Percentiles rank a stretch among this genome's conserved stretches.
Evolutionary conservation across 2,113 vertebrate genomes (phyloP).

Genomic region (Upupa epops): DNA sequence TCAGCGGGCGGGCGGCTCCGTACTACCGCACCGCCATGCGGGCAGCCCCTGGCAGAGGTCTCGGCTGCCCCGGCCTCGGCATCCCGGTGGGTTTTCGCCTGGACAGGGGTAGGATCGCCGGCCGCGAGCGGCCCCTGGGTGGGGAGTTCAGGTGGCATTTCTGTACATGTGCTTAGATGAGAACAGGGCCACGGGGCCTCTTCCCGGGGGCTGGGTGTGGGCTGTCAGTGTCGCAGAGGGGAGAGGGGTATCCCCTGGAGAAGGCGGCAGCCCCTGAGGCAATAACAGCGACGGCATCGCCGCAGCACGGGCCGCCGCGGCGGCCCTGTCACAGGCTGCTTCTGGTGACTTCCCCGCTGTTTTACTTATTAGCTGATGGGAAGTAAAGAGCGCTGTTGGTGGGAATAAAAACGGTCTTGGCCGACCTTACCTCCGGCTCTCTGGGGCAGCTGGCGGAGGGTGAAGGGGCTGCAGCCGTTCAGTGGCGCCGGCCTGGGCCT

Average conservation of each 20-base stretch:
- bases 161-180: fast-evolving
- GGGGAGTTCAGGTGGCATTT: fast-evolving
- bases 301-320: background rate
- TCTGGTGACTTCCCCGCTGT: background rate
- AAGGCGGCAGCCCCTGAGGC: background rate
- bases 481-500: background rate
- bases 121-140: background rate
- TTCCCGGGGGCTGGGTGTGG: too few relatives aligned
- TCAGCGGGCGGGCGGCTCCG: background rate
- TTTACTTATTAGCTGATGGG: background rate
- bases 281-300: too few relatives aligned
- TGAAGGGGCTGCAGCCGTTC: background rate
- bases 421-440: background rate
- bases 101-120: background rate
- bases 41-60: background rate
- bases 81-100: background rate
- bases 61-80: background rate
- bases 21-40: background rate
- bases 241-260: background rate
- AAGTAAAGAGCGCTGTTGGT: background rate
- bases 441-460: background rate
- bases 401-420: too few relatives aligned
- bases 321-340: background rate
- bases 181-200: too few relatives aligned
- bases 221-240: background rate